Evolutionary conservation across 2,888 invertebrate genomes (phyloP), one percentile per base, ranked within the genome.

Genomic region (Machimus atricapillus): DNA sequence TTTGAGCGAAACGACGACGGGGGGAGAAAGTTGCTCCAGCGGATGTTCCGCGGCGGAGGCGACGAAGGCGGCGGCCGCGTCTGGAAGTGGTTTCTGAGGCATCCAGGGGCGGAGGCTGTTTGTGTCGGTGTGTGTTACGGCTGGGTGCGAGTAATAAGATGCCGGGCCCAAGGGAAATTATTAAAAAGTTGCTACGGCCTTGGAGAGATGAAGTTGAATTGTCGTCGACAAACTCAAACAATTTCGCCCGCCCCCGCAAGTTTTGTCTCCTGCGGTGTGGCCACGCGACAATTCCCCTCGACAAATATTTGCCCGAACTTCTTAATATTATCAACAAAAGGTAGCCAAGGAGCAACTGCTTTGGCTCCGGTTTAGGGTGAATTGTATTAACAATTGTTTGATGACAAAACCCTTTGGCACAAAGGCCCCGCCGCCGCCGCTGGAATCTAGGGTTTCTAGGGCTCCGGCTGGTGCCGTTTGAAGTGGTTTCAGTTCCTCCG

Each of bases 131-230:
- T 56, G 52, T 31, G 31, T 31, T 6, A 40, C 46, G 31, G 58
- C 40, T 40, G 83, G 73, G 83, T 40, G 66, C 83, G 66, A 66
- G 66, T 83, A 73, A 58, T 66, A 83, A 73, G 58, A 83, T 66
- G 73, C 83, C 40, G 66, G 23, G 73, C 83, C 83, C 83, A 83
- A 40, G 83, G 83, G 83, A 83, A 83, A 83, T 83, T 83, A 83
- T 83, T 83, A 83, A 83, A 83, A 83, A 83, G 83, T 83, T 83
- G 40, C 27, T 83, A 14, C 37, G 66, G 58, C 83, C 83, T 83
- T 66, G 66, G 66, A 73, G 66, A 66, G 27, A 66, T 40, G 27
- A 83, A 83, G 83, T 83, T 83, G 83, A 83, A 83, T 83, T 83
- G 83, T 83, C 83, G 83, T 66, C 16, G 83, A 23, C 31, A 83